A percentile compares a stretch with the other conserved stretches of the same genome.
phyloP scores from a whole-genome alignment of 1,140 invertebrate species.

The Zaprionus tsacasi region DNA sequence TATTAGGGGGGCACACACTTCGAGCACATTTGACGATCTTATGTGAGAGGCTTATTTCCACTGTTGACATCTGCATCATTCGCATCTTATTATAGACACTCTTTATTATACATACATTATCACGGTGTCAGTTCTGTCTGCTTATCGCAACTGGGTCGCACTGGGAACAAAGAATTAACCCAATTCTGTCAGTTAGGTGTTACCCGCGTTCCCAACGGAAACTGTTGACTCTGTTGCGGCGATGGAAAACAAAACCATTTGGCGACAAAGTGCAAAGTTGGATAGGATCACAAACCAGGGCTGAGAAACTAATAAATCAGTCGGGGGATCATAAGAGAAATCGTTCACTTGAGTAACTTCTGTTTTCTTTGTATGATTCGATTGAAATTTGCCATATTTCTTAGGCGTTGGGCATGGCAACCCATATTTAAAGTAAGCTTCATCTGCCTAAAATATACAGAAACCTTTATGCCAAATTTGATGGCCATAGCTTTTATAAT shows the following conservation, averaged over 20 bases:
- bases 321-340: too few species aligned
- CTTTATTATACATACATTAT: conserved; percentile 30
- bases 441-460: too few species aligned
- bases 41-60: conserved; percentile 35
- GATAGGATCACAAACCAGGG: not conserved
- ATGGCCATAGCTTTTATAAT: not conserved
- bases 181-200: conserved; percentile 57
- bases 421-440: too few species aligned
- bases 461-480: not conserved
- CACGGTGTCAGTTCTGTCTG: conserved; percentile 29
- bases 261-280: not conserved
- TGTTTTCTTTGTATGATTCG: too few species aligned
- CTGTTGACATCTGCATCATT: conserved; percentile 41
- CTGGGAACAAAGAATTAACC: conserved; percentile 72
- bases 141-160: conserved; percentile 69
- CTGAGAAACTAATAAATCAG: not conserved
- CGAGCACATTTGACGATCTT: conserved; percentile 21
- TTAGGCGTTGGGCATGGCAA: too few species aligned
- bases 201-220: conserved; percentile 16
- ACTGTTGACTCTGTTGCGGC: not conserved
- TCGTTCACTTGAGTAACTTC: too few species aligned
- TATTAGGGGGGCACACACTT: not conserved
- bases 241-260: not conserved
- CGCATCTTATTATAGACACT: conserved; percentile 20
- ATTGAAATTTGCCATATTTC: too few species aligned